Base-by-base conservation (phyloP, 2,888 invertebrate species). In the Noctua janthe region DNA sequence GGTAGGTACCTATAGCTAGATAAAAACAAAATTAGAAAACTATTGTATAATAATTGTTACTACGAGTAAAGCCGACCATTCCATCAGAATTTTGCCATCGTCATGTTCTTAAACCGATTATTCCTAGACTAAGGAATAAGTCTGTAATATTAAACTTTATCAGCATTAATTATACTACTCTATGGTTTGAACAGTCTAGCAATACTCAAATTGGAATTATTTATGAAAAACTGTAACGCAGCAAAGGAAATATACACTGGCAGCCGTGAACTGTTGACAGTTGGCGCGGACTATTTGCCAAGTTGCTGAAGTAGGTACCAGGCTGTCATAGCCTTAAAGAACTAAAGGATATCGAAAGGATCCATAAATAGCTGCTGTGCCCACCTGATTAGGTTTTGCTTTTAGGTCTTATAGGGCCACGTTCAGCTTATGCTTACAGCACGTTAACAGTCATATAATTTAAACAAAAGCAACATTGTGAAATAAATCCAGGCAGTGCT, bases 401-500 rank as follows among this genome's bases (percentile, higher is more conserved):
- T 35, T 64, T 1, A 35, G n/a, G 13, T 43, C 15, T 17, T 35
- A 47, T 4, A 66, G 8, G 20, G 0, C 11, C 43, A 47, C 11
- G 17, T 62, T 51, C 29, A 51, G 39, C 15, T 1, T 15, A 35
- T 49, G 20, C 64, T 64, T 80, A 64, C 62, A 62, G 15, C 29
- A 54, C n/a, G 29, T 29, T 29, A 35, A 71, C 15, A 64, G 29
- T 15, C 43, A 56, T 35, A 54, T 67, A 49, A 54, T 72, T 35
- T 54, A 23, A 67, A 29, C 43, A 66, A 72, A 78, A 59, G 43
- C 59, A 54, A 70, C 13, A 71, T 17, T 69, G 35, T 29, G 23
- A 74, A 74, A 74, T 56, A 76, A 74, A 74, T 66, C 54, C 39
- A 66, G 49, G 47, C 54, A 67, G 6, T 47, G 39, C 66, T 66